Base-by-base conservation (phyloP, 2,797 vertebrate species). In the Martes flavigula region DNA sequence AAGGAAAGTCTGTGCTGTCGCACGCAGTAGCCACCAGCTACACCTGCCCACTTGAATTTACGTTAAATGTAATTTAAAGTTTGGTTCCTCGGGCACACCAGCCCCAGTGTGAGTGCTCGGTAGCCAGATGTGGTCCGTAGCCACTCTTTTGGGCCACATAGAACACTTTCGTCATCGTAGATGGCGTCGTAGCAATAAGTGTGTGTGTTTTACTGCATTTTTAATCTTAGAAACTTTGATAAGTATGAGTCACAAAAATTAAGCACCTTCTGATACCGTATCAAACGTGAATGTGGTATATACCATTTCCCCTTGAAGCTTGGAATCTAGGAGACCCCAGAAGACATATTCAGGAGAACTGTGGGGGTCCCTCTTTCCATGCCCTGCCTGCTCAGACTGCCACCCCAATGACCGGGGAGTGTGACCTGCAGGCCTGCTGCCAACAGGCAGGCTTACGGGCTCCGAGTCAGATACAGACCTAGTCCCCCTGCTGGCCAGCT, bases 191-290 rank as follows among this genome's bases (percentile, higher is more conserved):
- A 73, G 77, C 87, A 23, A 2, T 25, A 27, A 43, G 1, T 1
- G 0, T 30, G 5, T 38, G 48, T 3, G 1, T 88, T n/a, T 48
- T 64, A 27, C 32, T 81, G 58, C 17, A 32, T 43, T 56, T 48
- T 95, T 58, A 20, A 30, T 66, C 75, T 43, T 17, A 30, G 56
- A 66, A 46, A 32, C 20, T 27, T 17, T 32, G 64, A 3, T 46
- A 20, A 20, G 4, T 32, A 0, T 23, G 23, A 46, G 8, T 70
- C n/a, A 7, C 12, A 27, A 73, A 8, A 43, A 3, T 2, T 56
- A 3, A 56, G 21, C 4, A 5, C 18, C 18, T 11, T 40, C 48
- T 18, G 1, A 3, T 48, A 3, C 35, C 3, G 0, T 23, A 23
- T 3, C 20, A 27, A 40, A 46, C 15, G 0, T 12, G 60, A 54